Evolutionary conservation across 2,113 vertebrate genomes (phyloP), one percentile per base, ranked within the genome.

Genomic region (Aythya baeri): DNA sequence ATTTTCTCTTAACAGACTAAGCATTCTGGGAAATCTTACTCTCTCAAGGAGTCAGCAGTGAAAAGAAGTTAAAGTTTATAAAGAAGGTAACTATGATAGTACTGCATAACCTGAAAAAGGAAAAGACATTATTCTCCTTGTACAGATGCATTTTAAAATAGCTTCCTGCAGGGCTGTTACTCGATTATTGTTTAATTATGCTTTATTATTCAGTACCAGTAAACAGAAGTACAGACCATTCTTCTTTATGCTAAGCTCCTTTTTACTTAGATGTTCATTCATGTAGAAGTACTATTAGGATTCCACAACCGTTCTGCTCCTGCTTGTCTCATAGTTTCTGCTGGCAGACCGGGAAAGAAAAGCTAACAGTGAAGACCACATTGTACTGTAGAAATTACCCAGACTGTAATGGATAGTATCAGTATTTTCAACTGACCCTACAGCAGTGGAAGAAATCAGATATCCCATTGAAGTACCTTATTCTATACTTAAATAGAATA

Each of bases 121-220:
- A 83, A 78, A 85, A 79, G 0, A 32, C 54, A 54, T 58, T 0
- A n/a, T 86, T 71, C 6, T 77, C 15, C n/a, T 80, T 88, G 52
- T 66, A 61, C 13, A 62, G 70, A 13, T 13, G 15, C 41, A 55
- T 85, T 88, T 50, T 82, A 61, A 94, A 84, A 81, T 41, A 89
- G 17, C 27, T 91, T 57, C 26, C 32, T 76, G 15, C 8, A 12
- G 1, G 17, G 8, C 20, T 72, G 22, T 75, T 73, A 55, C 31
- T 73, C 78, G 54, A 59, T 91, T 85, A 63, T 58, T 88, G 22
- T 86, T 94, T 78, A n/a, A 84, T 89, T 85, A 78, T 54, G 29
- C 36, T 83, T 94, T 93, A 55, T 72, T 76, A 85, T 82, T 95
- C 54, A 65, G 17, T 68, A 38, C 12, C 41, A 76, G 52, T 82